A percentile compares a stretch with the other conserved stretches of the same genome.
These are phyloP conservation scores for Heliothis peltigera DNA, from an alignment of 2,888 invertebrate genomes.

Conservation along the genomic window DNA sequence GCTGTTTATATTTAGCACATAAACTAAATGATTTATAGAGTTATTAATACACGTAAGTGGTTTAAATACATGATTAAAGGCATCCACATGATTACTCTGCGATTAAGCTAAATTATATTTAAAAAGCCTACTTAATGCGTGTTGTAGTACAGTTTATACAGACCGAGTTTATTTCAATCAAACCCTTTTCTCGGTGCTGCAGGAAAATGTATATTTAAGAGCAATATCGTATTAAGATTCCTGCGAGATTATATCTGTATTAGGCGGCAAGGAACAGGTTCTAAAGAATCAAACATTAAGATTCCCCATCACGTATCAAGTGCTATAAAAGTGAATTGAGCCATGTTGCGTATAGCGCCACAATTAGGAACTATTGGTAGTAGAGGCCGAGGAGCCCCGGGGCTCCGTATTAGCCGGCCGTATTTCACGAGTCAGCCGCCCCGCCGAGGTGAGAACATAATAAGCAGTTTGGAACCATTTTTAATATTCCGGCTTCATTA, in stretches of 20 bases:
- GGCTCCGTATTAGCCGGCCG: constrained; percentile 86
- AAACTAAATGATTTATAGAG: constrained; percentile 52
- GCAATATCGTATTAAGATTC: constrained; percentile 7
- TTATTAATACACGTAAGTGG: constrained; percentile 42
- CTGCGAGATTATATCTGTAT: constrained; percentile 23
- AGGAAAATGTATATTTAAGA: not conserved
- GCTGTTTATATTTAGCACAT: constrained; percentile 55
- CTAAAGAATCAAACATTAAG: constrained; percentile 40
- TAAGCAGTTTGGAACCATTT: constrained; percentile 88
- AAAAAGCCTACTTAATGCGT: not conserved
- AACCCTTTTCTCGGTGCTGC: not conserved
- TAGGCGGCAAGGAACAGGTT: constrained; percentile 25
- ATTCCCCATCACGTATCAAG: constrained; percentile 51
- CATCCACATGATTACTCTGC: constrained; percentile 22
- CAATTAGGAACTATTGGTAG: constrained; percentile 77
- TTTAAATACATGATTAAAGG: constrained; percentile 20
- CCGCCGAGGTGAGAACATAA: constrained; percentile 89
- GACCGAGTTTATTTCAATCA: constrained; percentile 4
- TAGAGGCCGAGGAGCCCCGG: constrained; percentile 62
- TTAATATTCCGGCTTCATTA: constrained; percentile 90
- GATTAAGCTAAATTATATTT: constrained; percentile 19
- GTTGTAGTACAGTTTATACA: not conserved
- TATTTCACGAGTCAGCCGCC: constrained; percentile 86
- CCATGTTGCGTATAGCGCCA: constrained; percentile 76
- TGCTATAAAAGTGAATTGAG: constrained; percentile 56